Evolutionary conservation across 2,113 vertebrate genomes (phyloP).

Genomic region (Hiodon alosoides): DNA sequence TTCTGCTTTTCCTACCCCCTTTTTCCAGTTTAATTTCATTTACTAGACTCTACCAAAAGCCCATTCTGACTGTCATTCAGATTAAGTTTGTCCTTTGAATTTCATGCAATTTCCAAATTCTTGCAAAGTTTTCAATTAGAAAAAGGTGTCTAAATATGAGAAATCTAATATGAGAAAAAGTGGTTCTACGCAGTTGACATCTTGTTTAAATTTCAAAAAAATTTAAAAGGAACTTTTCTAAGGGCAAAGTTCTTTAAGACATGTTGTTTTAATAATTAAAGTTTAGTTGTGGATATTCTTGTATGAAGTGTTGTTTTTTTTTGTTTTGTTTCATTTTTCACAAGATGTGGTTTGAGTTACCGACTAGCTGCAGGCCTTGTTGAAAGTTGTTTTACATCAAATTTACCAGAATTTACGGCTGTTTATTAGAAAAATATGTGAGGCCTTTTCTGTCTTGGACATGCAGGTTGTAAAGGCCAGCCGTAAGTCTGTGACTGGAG

Average conservation of each 20-base stretch:
- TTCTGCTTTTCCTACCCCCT: too few relatives aligned
- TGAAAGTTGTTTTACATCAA: slow-evolving; percentile 25
- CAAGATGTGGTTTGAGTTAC: slow-evolving; percentile 25
- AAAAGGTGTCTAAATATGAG: not conserved
- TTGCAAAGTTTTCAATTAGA: not conserved
- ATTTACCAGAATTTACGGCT: slow-evolving; percentile 27
- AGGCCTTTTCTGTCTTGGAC: slow-evolving; percentile 1
- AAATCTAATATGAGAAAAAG: not conserved
- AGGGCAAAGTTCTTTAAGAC: slow-evolving; percentile 5
- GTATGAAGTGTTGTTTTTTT: slow-evolving; percentile 13
- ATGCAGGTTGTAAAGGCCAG: slow-evolving; percentile 15
- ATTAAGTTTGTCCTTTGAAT: not conserved
- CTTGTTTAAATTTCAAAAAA: slow-evolving; percentile 7
- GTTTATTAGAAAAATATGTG: slow-evolving; percentile 32
- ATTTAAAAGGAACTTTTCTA: slow-evolving; percentile 13
- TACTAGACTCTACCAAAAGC: too few relatives aligned
- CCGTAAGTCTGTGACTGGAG: not conserved
- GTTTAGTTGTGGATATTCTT: slow-evolving; percentile 12
- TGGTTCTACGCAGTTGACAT: not conserved
- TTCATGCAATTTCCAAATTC: not conserved
- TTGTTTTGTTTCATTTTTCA: slow-evolving; percentile 18
- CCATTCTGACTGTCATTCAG: not conserved
- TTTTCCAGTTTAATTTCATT: too few relatives aligned
- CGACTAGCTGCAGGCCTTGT: slow-evolving; percentile 23
- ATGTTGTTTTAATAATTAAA: slow-evolving; percentile 24